A percentile compares a stretch with the other conserved stretches of the same genome.
Conservation (phyloP, 2,888 invertebrate genomes). For the Ceraclea dissimilis region DNA sequence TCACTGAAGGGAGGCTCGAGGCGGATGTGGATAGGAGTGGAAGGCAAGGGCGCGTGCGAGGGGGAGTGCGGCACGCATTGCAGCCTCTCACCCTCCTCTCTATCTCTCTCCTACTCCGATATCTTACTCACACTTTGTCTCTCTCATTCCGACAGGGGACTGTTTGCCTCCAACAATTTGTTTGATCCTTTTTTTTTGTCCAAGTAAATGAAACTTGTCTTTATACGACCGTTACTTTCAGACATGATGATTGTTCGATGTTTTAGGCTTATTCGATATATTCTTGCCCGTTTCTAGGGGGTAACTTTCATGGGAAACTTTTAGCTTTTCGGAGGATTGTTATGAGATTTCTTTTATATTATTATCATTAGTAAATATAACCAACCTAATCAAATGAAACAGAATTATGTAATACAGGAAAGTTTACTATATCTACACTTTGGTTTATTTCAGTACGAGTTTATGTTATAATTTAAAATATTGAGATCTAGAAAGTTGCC, state of each 20-base stretch:
- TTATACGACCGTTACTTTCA: slow-evolving; percentile 2
- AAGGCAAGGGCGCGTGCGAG: slow-evolving; percentile 10
- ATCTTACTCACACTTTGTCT: not conserved
- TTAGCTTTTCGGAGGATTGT: not conserved
- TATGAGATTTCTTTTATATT: not conserved
- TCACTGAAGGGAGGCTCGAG: not conserved
- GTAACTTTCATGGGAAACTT: not conserved
- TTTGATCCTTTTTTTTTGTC: slow-evolving; percentile 4
- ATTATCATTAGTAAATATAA: not conserved
- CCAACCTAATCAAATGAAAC: too few relatives aligned
- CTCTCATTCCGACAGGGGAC: not conserved
- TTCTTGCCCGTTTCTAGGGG: not conserved
- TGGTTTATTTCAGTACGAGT: too few relatives aligned
- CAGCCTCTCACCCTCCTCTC: slow-evolving; percentile 30
- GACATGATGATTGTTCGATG: slow-evolving; percentile 1
- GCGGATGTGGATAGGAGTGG: slow-evolving; percentile 16
- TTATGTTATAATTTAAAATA: too few relatives aligned
- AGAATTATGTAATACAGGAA: too few relatives aligned
- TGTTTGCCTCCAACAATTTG: not conserved
- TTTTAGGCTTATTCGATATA: not conserved
- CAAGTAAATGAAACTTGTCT: slow-evolving; percentile 2
- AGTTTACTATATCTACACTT: too few relatives aligned
- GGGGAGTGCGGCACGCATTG: slow-evolving; percentile 27
- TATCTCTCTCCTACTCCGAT: slow-evolving; percentile 23
- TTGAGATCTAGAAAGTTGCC: too few relatives aligned